A percentile compares a stretch with the other conserved stretches of the same genome.
Evolutionary conservation across 2,113 vertebrate genomes (phyloP).

Genomic region (Aegithalos caudatus): DNA sequence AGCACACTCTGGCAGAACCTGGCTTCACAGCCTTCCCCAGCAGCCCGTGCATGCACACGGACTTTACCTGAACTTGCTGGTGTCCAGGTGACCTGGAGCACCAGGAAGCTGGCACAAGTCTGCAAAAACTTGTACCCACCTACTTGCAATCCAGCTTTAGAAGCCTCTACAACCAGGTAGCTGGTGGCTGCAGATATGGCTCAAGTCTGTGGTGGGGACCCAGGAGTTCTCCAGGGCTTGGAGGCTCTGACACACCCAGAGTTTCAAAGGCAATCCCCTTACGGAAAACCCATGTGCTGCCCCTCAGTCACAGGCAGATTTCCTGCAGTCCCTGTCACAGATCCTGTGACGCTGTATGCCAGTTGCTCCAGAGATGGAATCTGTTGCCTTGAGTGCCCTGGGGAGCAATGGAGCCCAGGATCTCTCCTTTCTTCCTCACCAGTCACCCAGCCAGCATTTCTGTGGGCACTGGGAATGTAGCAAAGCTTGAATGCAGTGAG

Average conservation of each 20-base stretch:
- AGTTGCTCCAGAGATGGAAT: background rate
- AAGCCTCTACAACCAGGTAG: background rate
- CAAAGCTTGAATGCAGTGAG: background rate
- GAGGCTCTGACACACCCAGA: background rate
- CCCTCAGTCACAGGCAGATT: background rate
- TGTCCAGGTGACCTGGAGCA: background rate
- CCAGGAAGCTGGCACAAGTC: background rate
- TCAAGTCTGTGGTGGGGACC: background rate
- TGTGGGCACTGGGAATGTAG: background rate
- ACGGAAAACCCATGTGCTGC: background rate
- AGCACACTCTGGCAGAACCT: background rate
- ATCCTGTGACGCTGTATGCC: background rate
- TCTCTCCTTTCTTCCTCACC: background rate
- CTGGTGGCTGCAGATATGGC: background rate
- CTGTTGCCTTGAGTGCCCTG: background rate
- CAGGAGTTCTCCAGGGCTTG: background rate
- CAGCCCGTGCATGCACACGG: background rate
- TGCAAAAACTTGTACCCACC: background rate
- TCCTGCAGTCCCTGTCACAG: background rate
- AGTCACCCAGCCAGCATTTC: background rate
- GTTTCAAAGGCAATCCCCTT: background rate
- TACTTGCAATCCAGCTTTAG: background rate
- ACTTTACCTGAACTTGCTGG: background rate
- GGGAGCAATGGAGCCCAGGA: background rate
- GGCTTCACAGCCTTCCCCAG: accelerated